Evolutionary conservation across 1,140 invertebrate species (phyloP), one percentile per base, ranked within the genome.

Genomic region (Habropoda laboriosa): DNA sequence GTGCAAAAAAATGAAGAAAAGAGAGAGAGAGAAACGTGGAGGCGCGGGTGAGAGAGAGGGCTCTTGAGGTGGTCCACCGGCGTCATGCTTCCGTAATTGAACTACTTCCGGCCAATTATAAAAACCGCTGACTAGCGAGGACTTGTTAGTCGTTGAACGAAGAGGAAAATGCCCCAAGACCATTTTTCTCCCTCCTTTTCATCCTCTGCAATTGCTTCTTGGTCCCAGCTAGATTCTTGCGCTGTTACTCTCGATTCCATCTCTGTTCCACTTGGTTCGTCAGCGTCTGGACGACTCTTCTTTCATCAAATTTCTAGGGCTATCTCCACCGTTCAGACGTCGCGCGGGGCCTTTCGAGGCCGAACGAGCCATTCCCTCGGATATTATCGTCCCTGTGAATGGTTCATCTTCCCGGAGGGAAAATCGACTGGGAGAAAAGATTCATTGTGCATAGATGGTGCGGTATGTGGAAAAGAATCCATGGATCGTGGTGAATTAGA

Each of bases 91-190:
- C 76, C 71, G 86, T 89, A 89, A 89, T 89, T 87, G 86, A 89
- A 88, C 88, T 88, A 88, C 87, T 88, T 89, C 86, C 88, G 84
- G 85, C 80, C 86, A 88, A 89, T 89, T 89, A 88, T 87, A 89
- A 89, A 88, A 89, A 88, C 73, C 88, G 88, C 87, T 88, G 88
- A 89, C 87, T 85, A 38, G 70, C 63, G 68, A 27, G 60, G 76
- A 82, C 70, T 88, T 80, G 80, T 86, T 86, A 88, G 80, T 80
- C 80, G 74, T 64, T 66, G 42, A n/a, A 78, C 57, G 53, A 78
- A 72, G 82, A 85, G 55, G 68, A 76, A 79, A 76, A 83, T 55
- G 76, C 51, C 72, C 70, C 35, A 27, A 27, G 53, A 24, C 47
- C 61, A 58, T 45, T 24, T 18, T 38, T n/a, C 38, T 42, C n/a